A percentile compares a stretch with the other conserved stretches of the same genome.
Evolutionary conservation across 2,888 invertebrate genomes (phyloP).

Genomic region (Tetrapedia diversipes): DNA sequence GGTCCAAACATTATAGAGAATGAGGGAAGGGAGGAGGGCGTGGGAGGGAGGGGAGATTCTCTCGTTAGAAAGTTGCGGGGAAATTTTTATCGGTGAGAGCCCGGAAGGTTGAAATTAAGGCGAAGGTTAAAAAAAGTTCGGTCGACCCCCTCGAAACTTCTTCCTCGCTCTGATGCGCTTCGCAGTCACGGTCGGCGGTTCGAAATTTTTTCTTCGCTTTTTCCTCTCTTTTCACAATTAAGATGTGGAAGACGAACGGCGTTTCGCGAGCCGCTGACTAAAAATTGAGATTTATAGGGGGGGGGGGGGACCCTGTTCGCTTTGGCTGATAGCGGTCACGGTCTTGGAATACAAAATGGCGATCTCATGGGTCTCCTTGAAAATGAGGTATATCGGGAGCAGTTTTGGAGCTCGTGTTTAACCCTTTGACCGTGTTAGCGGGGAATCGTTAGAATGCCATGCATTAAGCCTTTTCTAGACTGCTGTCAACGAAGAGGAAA

Average conservation of each 20-base stretch:
- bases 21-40: too few species aligned
- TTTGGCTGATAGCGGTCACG: slow-evolving; percentile 8
- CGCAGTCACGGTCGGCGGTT: not conserved
- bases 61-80: slow-evolving; percentile 30
- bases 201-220: not conserved
- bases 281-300: slow-evolving; percentile 52
- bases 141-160: slow-evolving; percentile 24
- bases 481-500: too few species aligned
- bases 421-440: too few species aligned
- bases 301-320: slow-evolving; percentile 25
- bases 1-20: too few species aligned
- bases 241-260: slow-evolving; percentile 36
- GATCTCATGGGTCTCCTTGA: not conserved
- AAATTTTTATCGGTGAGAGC: slow-evolving; percentile 5
- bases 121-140: slow-evolving; percentile 42
- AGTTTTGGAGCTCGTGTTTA: too few species aligned
- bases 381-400: too few species aligned
- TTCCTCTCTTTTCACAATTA: not conserved
- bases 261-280: slow-evolving; percentile 42
- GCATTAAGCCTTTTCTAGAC: too few species aligned
- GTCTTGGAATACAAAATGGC: slow-evolving; percentile 23
- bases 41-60: too few species aligned
- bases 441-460: too few species aligned
- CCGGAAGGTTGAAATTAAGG: slow-evolving; percentile 26
- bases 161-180: not conserved